A percentile compares a stretch with the other conserved stretches of the same genome.
These are phyloP conservation scores for Lymantria dispar DNA, from an alignment of 2,888 invertebrate genomes.

Conservation along the genomic window DNA sequence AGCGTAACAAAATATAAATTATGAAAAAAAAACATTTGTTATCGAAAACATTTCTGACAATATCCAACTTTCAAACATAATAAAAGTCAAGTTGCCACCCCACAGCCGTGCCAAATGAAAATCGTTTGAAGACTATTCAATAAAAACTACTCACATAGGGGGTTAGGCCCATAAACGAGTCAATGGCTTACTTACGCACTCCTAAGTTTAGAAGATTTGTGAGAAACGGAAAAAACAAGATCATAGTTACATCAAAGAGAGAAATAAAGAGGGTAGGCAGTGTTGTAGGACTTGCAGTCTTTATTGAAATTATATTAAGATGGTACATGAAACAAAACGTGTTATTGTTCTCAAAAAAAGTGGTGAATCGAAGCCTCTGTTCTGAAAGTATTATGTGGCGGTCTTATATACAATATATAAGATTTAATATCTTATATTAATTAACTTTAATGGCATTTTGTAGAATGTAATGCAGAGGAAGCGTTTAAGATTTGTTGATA, in stretches of 20 bases:
- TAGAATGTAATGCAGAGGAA: too few species aligned
- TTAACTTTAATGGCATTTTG: too few species aligned
- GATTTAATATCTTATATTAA: too few species aligned
- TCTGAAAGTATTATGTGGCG: too few species aligned
- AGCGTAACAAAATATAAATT: too few species aligned
- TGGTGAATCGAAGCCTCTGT: too few species aligned
- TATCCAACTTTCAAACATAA: neutral
- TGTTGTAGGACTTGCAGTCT: neutral
- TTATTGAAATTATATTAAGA: neutral
- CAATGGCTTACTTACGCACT: slow-evolving; percentile 20
- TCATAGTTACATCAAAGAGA: slow-evolving; percentile 28
- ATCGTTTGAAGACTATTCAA: slow-evolving; percentile 9
- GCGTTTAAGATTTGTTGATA: too few species aligned
- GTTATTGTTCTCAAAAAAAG: too few species aligned
- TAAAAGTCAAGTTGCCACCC: neutral
- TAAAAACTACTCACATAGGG: slow-evolving; percentile 4
- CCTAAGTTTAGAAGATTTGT: slow-evolving; percentile 19
- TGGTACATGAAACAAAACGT: too few species aligned
- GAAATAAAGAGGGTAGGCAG: slow-evolving; percentile 1
- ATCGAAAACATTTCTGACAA: too few species aligned
- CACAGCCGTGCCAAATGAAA: slow-evolving; percentile 1
- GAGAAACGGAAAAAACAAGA: slow-evolving; percentile 30
- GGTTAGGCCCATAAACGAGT: slow-evolving; percentile 11
- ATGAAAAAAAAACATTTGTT: too few species aligned
- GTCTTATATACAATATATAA: too few species aligned